These are phyloP conservation scores for Hyperoodon ampullatus DNA, from an alignment of 2,113 vertebrate genomes.

Conservation along the genomic window DNA sequence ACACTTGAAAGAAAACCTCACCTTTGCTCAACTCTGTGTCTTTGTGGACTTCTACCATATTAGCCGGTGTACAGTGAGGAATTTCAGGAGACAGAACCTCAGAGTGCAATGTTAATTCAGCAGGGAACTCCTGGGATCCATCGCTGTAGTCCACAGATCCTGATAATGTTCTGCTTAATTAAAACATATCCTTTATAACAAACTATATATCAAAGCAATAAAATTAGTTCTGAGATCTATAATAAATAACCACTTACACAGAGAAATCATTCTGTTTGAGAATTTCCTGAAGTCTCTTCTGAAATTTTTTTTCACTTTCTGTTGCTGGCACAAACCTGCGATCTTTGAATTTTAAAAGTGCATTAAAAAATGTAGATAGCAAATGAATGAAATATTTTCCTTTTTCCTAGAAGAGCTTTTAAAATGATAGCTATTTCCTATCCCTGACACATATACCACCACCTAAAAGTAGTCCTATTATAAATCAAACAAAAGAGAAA, in stretches of 20 bases:
- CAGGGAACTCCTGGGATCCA: conserved; percentile 89
- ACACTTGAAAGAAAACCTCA: conserved; percentile 68
- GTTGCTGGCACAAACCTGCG: conserved; percentile 88
- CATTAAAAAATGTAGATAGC: conserved; percentile 71
- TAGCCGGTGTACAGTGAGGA: conserved; percentile 89
- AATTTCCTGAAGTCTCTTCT: conserved; percentile 96
- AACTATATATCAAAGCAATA: conserved; percentile 71
- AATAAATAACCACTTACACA: conserved; percentile 90
- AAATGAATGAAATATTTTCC: conserved; percentile 67
- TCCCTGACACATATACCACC: neutral
- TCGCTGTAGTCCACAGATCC: conserved; percentile 86
- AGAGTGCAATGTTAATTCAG: conserved; percentile 91
- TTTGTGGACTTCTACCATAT: conserved; percentile 91
- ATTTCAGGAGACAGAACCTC: conserved; percentile 87
- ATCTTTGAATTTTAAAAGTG: conserved; percentile 89
- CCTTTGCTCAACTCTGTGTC: conserved; percentile 87
- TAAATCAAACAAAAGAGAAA: conserved; percentile 62
- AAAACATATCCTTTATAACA: conserved; percentile 79
- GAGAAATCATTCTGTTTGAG: conserved; percentile 95
- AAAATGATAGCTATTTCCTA: conserved; percentile 65
- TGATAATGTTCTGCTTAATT: conserved; percentile 89
- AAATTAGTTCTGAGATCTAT: conserved; percentile 72
- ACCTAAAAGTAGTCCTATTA: conserved; percentile 47
- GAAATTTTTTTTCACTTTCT: conserved; percentile 94
- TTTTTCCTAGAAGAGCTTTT: conserved; percentile 67